Base-by-base conservation (phyloP, 1,140 invertebrate species). In the Macrotrachela quadricornifera region DNA sequence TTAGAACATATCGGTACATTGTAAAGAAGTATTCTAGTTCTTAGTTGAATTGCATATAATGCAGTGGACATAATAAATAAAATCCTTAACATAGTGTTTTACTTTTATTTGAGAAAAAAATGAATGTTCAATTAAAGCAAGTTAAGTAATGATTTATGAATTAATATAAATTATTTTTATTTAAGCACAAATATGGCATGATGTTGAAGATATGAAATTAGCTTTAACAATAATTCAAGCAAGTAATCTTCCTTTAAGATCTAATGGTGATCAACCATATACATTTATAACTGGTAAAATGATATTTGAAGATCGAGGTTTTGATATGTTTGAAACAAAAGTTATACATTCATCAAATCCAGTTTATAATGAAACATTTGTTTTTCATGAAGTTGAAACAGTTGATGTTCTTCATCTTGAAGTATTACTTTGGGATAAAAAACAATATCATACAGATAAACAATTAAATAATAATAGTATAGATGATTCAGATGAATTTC, bases 341-440 rank as follows among this genome's bases (percentile, higher is more conserved):
- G 14, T 44, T 13, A 13, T 54, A 8, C 17, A 40, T 36, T 46
- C 82, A 1, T 80, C 80, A 60, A 83, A 81, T 64, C 83, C 83
- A 10, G 80, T 83, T 47, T 87, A 83, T 83, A 85, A 86, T 62
- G 82, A 83, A 14, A 85, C 82, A n/a, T 70, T 85, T 16, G 80
- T 80, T 50, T 83, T 85, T 63, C 73, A 77, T 0, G 78, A 79
- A 18, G 76, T 84, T 12, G 53, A 54, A 15, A 77, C 77, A 37
- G 80, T 78, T 1, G 82, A 84, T 56, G 75, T 80, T 59, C 18
- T 67, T 85, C 46, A 49, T 46, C 18, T 57, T 14, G 57, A 50
- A 50, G 41, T 56, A 45, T 50, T 39, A 49, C 18, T 46, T 14
- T 36, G 38, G 16, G 49, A 47, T 41, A 53, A 44, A 30, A n/a